Conservation (phyloP, 2,888 invertebrate species). For the Dryococelus australis region DNA sequence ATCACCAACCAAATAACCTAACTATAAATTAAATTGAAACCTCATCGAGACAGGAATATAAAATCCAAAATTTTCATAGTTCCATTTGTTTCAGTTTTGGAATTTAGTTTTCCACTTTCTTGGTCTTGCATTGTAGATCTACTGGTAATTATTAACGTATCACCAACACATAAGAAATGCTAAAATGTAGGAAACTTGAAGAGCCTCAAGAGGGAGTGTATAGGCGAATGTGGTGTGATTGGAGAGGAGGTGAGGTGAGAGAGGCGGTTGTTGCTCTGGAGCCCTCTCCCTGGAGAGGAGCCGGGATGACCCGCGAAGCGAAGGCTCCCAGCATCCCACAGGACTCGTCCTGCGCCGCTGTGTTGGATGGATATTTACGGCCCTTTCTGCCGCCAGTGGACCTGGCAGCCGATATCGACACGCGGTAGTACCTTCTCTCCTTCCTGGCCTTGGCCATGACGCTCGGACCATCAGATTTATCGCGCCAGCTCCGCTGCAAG, state of each 20-base stretch:
- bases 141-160: too few species aligned
- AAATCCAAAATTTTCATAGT: too few species aligned
- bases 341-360: conserved; percentile 7
- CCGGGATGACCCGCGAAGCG: conserved; percentile 26
- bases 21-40: too few species aligned
- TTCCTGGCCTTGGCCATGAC: background rate
- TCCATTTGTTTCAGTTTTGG: too few species aligned
- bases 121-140: too few species aligned
- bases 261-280: background rate
- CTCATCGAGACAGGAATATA: too few species aligned
- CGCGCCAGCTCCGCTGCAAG: background rate
- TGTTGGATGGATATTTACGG: background rate
- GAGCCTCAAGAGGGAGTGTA: too few species aligned
- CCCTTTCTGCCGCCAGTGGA: background rate
- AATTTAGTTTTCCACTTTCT: too few species aligned
- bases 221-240: too few species aligned
- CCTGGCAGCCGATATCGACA: conserved; percentile 1
- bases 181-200: too few species aligned
- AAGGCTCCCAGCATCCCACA: conserved; percentile 17
- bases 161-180: too few species aligned
- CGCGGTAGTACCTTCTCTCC: background rate
- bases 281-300: background rate
- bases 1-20: too few species aligned
- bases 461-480: background rate
- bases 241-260: background rate